These are phyloP conservation scores for Lamprologus lemairii DNA, from an alignment of 2,113 vertebrate genomes.

Conservation along the genomic window DNA sequence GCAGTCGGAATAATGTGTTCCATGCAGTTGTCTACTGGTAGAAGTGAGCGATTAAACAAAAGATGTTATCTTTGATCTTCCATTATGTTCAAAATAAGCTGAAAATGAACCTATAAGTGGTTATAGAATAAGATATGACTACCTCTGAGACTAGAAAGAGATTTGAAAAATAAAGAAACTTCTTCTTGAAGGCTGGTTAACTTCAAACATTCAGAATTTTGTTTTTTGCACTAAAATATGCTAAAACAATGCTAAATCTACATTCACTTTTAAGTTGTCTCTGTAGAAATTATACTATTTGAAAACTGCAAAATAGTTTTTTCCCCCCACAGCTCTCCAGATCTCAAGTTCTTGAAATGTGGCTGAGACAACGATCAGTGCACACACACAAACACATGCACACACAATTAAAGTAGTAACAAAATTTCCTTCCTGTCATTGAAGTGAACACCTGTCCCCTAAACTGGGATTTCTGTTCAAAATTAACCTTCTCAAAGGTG, in stretches of 20 bases:
- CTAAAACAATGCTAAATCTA: neutral
- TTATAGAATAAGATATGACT: neutral
- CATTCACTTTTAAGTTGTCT: neutral
- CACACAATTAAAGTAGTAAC: neutral
- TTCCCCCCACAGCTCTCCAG: neutral
- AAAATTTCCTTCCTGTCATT: neutral
- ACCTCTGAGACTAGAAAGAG: neutral
- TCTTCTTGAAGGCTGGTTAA: neutral
- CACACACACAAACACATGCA: neutral
- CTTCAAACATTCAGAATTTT: neutral
- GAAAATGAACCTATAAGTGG: neutral
- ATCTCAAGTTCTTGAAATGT: neutral
- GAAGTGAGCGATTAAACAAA: neutral
- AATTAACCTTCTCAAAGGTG: neutral
- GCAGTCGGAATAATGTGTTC: neutral
- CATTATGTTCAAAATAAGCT: neutral
- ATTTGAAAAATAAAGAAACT: neutral
- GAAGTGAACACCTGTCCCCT: constrained; percentile 2
- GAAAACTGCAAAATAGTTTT: neutral
- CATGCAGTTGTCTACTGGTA: neutral
- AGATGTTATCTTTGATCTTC: neutral
- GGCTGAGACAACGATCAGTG: neutral
- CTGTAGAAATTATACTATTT: neutral
- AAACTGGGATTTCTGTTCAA: neutral
- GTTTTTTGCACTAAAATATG: neutral